Conservation (phyloP, 2,113 vertebrate genomes). For the Mesoclemmys tuberculata region DNA sequence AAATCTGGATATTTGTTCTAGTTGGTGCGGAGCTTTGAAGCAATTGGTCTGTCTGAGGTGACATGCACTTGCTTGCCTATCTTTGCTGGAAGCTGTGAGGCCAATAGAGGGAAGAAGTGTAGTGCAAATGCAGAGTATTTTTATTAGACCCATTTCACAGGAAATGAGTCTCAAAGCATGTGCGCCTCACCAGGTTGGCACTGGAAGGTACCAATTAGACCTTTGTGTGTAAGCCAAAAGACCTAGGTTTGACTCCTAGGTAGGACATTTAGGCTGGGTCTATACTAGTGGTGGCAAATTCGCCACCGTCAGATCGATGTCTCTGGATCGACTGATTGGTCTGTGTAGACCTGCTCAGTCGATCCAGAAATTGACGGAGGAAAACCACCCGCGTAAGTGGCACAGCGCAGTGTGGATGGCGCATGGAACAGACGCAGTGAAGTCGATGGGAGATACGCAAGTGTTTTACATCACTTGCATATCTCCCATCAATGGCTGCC, state of each 20-base stretch:
- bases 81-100: rapidly evolving
- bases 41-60: not conserved
- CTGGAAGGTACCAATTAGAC: not conserved
- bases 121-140: rapidly evolving
- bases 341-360: too few relatives aligned
- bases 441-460: too few relatives aligned
- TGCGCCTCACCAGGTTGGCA: not conserved
- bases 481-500: too few relatives aligned
- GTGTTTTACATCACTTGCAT: too few relatives aligned
- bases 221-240: not conserved
- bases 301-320: too few relatives aligned
- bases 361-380: too few relatives aligned
- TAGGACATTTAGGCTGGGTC: too few relatives aligned
- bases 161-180: rapidly evolving
- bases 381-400: too few relatives aligned
- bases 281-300: too few relatives aligned
- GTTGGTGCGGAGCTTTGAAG: not conserved
- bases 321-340: too few relatives aligned
- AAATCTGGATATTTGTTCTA: not conserved
- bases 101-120: not conserved
- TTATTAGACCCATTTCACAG: conserved; percentile 51
- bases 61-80: not conserved
- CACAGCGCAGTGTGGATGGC: too few relatives aligned
- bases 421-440: too few relatives aligned
- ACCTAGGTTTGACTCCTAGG: conserved; percentile 36